Conservation (phyloP, 2,113 vertebrate species). For the Pao palembangensis region DNA sequence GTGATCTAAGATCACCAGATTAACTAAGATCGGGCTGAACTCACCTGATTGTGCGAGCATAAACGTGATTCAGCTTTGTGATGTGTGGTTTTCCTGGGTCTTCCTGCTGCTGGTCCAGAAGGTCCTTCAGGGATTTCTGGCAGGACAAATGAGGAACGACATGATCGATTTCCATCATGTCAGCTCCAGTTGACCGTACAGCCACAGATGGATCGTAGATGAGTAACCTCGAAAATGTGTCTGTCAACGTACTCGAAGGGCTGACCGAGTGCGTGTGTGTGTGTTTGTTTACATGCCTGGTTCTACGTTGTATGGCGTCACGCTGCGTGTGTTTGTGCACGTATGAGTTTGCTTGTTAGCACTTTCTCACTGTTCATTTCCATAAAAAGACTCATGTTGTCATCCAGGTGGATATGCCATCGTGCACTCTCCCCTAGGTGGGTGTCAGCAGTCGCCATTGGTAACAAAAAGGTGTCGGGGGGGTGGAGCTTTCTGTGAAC, state of each 20-base stretch:
- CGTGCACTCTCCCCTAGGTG: conserved; percentile 52
- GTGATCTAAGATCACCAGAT: too few relatives aligned
- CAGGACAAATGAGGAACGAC: conserved; percentile 37
- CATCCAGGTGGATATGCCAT: conserved; percentile 65
- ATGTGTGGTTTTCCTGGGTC: neutral
- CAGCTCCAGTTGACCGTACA: too few relatives aligned
- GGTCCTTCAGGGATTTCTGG: conserved; percentile 14
- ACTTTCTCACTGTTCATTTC: conserved; percentile 62
- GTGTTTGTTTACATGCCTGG: neutral
- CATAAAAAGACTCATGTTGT: conserved; percentile 53
- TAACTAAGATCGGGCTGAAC: too few relatives aligned
- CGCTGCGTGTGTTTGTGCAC: conserved; percentile 48
- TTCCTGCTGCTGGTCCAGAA: conserved; percentile 20
- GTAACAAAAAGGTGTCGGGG: conserved; percentile 34
- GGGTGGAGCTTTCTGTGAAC: conserved; percentile 4
- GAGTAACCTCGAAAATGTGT: too few relatives aligned
- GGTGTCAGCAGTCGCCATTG: conserved; percentile 41
- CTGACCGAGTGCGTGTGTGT: neutral
- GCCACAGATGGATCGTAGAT: too few relatives aligned
- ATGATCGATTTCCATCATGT: too few relatives aligned
- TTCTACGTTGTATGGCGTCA: conserved; percentile 10
- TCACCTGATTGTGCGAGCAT: too few relatives aligned
- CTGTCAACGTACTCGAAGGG: too few relatives aligned
- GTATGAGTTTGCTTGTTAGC: conserved; percentile 67
- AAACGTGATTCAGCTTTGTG: neutral